Evolutionary conservation across 2,113 vertebrate genomes (phyloP).

Genomic region (Nothocercus nigrocapillus): DNA sequence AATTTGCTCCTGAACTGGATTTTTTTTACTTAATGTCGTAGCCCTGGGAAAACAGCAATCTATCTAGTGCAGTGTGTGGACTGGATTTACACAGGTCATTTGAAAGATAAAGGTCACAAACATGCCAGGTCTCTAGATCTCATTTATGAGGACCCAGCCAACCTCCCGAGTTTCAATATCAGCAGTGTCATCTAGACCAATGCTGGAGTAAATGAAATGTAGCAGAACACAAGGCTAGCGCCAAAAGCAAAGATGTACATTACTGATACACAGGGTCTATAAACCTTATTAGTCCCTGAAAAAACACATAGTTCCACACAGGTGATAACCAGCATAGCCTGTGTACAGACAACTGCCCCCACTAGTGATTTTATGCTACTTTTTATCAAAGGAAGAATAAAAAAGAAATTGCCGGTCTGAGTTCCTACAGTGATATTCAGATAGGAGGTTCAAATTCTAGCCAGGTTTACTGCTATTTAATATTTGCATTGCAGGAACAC

Average conservation of each 20-base stretch:
- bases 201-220: constrained; percentile 65
- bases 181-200: constrained; percentile 62
- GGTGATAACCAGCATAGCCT: background rate
- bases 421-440: background rate
- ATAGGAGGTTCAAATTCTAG: background rate
- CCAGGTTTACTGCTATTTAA: background rate
- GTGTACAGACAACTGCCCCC: background rate
- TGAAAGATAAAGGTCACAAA: constrained; percentile 76
- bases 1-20: constrained; percentile 41
- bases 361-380: background rate
- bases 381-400: constrained; percentile 40
- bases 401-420: constrained; percentile 1
- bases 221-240: constrained; percentile 55
- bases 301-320: constrained; percentile 31
- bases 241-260: constrained; percentile 38
- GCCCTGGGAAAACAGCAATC: constrained; percentile 41
- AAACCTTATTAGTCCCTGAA: constrained; percentile 61
- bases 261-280: constrained; percentile 47
- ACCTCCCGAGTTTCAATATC: constrained; percentile 58
- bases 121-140: constrained; percentile 3
- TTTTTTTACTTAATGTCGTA: constrained; percentile 69
- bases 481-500: background rate
- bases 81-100: constrained; percentile 71
- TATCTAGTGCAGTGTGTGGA: constrained; percentile 63
- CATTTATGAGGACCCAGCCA: constrained; percentile 58